Evolutionary conservation across 2,113 vertebrate genomes (phyloP).

Genomic region (Anthoscopus minutus): DNA sequence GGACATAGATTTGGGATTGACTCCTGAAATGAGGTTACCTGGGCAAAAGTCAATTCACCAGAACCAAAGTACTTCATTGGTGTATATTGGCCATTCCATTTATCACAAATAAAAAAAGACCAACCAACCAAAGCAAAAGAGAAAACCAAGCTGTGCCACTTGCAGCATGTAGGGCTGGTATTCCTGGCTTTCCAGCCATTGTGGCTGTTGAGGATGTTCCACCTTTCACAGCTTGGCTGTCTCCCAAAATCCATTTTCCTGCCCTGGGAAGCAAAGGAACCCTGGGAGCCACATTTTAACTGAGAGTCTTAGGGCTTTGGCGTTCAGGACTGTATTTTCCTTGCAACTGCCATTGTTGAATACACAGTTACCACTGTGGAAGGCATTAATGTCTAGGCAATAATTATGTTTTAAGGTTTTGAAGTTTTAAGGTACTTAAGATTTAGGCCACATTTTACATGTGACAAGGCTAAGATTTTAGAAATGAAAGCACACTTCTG

Average conservation of each 20-base stretch:
- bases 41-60: background rate
- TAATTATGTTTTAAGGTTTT: background rate
- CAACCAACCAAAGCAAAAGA: background rate
- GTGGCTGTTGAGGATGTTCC: background rate
- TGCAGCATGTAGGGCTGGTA: background rate
- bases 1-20: background rate
- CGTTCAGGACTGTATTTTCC: background rate
- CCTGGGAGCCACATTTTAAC: background rate
- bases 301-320: background rate
- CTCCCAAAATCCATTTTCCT: background rate
- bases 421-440: background rate
- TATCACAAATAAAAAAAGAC: background rate
- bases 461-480: background rate
- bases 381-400: background rate
- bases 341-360: background rate
- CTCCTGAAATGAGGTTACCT: background rate
- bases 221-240: rapidly evolving
- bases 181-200: background rate
- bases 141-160: background rate
- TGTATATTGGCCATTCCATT: background rate
- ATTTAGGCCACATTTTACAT: background rate
- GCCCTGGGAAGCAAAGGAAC: background rate
- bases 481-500: background rate
- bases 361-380: background rate
- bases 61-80: background rate